phyloP scores from a whole-genome alignment of 2,113 vertebrate genomes.

The Cyphomyrus plagiostoma region DNA sequence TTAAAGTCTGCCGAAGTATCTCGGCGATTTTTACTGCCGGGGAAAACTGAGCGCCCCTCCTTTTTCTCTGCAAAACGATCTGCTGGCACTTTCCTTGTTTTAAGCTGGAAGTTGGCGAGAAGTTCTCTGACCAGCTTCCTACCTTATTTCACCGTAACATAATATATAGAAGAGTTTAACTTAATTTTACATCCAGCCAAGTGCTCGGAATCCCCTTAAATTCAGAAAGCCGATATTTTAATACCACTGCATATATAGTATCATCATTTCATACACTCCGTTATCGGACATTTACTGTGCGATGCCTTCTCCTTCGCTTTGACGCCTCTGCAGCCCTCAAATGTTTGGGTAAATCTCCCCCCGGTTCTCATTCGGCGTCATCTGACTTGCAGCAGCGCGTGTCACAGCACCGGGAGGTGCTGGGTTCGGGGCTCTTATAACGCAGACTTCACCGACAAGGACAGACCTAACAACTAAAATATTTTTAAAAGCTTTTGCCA shows the following conservation, averaged over 20 bases:
- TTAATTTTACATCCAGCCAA: background rate
- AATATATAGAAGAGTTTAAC: background rate
- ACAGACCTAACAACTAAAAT: background rate
- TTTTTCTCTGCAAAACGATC: background rate
- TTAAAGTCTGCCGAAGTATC: background rate
- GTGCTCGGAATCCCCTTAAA: background rate
- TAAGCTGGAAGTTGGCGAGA: background rate
- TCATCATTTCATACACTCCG: background rate
- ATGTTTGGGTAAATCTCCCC: background rate
- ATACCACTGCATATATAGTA: background rate
- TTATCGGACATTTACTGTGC: background rate
- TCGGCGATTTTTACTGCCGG: background rate
- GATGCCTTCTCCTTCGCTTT: background rate
- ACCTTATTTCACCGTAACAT: background rate
- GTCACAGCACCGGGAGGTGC: background rate
- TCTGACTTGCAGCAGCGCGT: conserved; percentile 30
- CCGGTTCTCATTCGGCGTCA: conserved; percentile 32
- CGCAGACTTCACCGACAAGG: background rate
- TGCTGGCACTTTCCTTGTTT: background rate
- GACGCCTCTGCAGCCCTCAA: background rate
- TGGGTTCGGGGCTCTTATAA: background rate
- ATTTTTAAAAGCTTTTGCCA: background rate
- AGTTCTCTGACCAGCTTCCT: background rate
- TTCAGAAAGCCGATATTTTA: background rate
- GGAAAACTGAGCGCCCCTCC: background rate